Evolutionary conservation across 2,113 vertebrate genomes (phyloP), one percentile per base, ranked within the genome.

Genomic region (Trichechus manatus): DNA sequence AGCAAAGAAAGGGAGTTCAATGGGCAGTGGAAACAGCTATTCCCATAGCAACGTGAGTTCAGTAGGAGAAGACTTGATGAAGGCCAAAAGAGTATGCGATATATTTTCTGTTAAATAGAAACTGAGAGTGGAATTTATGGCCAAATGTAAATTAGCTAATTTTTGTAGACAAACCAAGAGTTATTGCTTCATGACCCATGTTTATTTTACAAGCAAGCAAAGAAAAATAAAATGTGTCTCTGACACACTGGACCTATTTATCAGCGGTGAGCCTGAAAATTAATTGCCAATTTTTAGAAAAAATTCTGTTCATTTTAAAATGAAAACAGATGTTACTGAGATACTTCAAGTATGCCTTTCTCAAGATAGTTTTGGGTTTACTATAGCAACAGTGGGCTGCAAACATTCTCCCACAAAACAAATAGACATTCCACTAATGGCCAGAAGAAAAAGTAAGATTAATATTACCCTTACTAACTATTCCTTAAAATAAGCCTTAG

Each of bases 311-410:
- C 61, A 80, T 91, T 82, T 88, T 96, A 31, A 44, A 95, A 95
- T 77, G 97, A n/a, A 96, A 20, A 92, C 50, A 96, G 95, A 89
- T 82, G 15, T 44, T 94, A 25, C 31, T 90, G 7, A 66, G 23
- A 95, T 94, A 87, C 4, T 92, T 70, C 6, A 96, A 98, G 44
- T 93, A 97, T 97, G 33, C 87, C 56, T 97, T 97, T 97, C 68
- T 96, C 94, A 97, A 89, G 95, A 86, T 79, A 95, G 31, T 64
- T 96, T 68, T 77, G n/a, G 56, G 56, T 96, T 97, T 97, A 63
- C 82, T 96, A 74, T 95, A 97, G 92, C 97, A 96, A 98, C 79
- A 87, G 23, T 47, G 56, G n/a, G 17, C 39, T 8, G 23, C 78
- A 96, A 89, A 70, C 14, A 93, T 93, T 33, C 29, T 97, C 19